Evolutionary conservation across 2,888 invertebrate species (phyloP).

Genomic region (Anticlea derivata): DNA sequence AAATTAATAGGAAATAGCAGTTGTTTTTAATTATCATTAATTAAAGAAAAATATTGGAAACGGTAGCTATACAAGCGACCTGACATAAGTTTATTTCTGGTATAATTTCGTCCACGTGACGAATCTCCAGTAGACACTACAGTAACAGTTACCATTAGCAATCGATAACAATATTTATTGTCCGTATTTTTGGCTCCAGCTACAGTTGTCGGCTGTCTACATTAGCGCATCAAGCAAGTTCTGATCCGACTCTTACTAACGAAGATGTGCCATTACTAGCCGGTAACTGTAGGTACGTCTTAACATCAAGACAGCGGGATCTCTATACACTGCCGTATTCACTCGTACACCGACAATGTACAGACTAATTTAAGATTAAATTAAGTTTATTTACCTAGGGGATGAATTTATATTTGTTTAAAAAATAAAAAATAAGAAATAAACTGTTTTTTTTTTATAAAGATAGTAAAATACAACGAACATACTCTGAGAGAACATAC

Average conservation of each 20-base stretch:
- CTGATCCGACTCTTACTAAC: not conserved
- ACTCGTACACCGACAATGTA: conserved; percentile 65
- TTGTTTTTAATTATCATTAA: too few relatives aligned
- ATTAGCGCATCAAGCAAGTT: not conserved
- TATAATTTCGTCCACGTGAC: not conserved
- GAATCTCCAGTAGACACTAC: conserved; percentile 3
- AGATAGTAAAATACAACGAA: not conserved
- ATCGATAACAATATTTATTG: conserved; percentile 26
- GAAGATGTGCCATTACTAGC: conserved; percentile 3
- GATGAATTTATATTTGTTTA: conserved; percentile 78
- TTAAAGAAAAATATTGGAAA: not conserved
- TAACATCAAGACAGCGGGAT: conserved; percentile 42
- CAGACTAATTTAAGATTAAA: conserved; percentile 71
- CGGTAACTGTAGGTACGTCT: conserved; percentile 7
- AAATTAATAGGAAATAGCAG: not conserved
- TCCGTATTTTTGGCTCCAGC: conserved; percentile 8
- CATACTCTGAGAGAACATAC: too few relatives aligned
- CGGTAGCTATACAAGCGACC: not conserved
- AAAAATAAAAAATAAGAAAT: conserved; percentile 62
- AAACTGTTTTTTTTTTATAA: conserved; percentile 35
- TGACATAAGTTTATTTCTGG: conserved; percentile 4
- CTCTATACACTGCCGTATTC: conserved; percentile 64
- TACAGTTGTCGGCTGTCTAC: conserved; percentile 2
- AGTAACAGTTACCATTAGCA: conserved; percentile 12
- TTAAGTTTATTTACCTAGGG: conserved; percentile 72